Conservation (phyloP, 2,797 vertebrate genomes). For the Gymnoscopelus braueri region DNA sequence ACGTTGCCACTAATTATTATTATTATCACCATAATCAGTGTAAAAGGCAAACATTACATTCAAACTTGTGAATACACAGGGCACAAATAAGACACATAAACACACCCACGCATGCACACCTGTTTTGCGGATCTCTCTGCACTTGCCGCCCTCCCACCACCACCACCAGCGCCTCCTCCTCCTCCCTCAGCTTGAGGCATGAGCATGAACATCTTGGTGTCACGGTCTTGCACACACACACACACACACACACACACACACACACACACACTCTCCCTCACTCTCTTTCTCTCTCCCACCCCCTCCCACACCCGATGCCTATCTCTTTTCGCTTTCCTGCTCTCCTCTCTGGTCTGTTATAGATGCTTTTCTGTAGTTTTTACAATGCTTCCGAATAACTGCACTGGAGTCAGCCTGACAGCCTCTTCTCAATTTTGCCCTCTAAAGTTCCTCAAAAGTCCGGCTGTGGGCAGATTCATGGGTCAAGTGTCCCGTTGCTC, state of each 20-base stretch:
- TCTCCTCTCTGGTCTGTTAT: conserved; percentile 36
- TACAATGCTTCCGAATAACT: conserved; percentile 15
- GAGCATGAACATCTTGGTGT: conserved; percentile 83
- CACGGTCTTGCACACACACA: conserved; percentile 33
- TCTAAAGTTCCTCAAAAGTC: neutral
- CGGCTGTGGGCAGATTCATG: neutral
- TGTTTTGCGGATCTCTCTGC: conserved; percentile 78
- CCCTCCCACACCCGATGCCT: conserved; percentile 29
- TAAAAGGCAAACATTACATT: no score
- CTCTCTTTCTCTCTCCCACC: conserved; percentile 42
- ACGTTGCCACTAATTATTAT: no score
- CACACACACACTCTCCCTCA: conserved; percentile 41
- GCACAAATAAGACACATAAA: neutral
- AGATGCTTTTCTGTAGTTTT: neutral
- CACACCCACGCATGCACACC: conserved; percentile 56
- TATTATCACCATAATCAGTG: no score
- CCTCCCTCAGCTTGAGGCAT: conserved; percentile 72
- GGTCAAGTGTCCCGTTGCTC: neutral
- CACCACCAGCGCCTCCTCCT: conserved; percentile 50
- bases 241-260: conserved; percentile 1
- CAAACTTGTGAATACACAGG: no score
- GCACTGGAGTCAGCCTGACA: neutral
- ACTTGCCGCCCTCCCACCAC: conserved; percentile 53
- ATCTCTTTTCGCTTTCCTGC: conserved; percentile 39
- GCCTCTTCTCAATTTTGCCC: neutral